Percentiles rank a stretch among this genome's conserved stretches.
phyloP scores from a whole-genome alignment of 2,888 invertebrate genomes.

The Hydriomena furcata region DNA sequence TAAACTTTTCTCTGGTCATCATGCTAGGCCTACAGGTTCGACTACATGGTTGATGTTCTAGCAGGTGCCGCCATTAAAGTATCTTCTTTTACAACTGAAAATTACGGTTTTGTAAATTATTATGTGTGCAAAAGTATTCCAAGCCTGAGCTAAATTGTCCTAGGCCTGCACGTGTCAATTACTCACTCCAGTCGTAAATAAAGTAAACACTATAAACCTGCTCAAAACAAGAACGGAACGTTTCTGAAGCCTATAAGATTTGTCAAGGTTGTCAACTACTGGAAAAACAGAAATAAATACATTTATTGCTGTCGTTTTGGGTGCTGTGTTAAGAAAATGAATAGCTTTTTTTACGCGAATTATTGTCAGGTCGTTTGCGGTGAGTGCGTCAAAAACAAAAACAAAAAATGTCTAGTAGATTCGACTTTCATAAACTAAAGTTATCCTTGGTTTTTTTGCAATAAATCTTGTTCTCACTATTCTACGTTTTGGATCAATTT shows the following conservation, averaged over 20 bases:
- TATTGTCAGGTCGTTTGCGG: slow-evolving; percentile 23
- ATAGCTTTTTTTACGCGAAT: slow-evolving; percentile 36
- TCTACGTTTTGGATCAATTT: not conserved
- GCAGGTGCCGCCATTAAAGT: too few species aligned
- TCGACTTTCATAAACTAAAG: too few species aligned
- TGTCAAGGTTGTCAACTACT: slow-evolving; percentile 42
- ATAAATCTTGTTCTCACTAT: too few species aligned
- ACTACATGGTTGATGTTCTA: too few species aligned
- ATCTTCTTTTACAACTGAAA: not conserved
- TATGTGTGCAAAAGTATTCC: not conserved
- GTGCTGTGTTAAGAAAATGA: slow-evolving; percentile 40
- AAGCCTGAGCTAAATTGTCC: slow-evolving; percentile 26
- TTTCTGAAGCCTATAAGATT: slow-evolving; percentile 37
- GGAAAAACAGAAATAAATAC: slow-evolving; percentile 44
- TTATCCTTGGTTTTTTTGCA: too few species aligned
- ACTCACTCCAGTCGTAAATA: slow-evolving; percentile 37
- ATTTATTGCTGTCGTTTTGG: slow-evolving; percentile 43
- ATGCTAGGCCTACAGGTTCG: too few species aligned
- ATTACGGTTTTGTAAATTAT: not conserved
- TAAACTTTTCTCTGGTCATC: too few species aligned
- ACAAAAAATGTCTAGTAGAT: not conserved
- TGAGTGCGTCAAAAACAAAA: slow-evolving; percentile 9
- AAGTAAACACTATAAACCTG: slow-evolving; percentile 41
- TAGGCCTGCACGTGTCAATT: slow-evolving; percentile 47
- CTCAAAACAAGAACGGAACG: slow-evolving; percentile 35